A percentile compares a stretch with the other conserved stretches of the same genome.
Conservation (phyloP, 1,140 invertebrate species). For the Drosophila arawakana region DNA sequence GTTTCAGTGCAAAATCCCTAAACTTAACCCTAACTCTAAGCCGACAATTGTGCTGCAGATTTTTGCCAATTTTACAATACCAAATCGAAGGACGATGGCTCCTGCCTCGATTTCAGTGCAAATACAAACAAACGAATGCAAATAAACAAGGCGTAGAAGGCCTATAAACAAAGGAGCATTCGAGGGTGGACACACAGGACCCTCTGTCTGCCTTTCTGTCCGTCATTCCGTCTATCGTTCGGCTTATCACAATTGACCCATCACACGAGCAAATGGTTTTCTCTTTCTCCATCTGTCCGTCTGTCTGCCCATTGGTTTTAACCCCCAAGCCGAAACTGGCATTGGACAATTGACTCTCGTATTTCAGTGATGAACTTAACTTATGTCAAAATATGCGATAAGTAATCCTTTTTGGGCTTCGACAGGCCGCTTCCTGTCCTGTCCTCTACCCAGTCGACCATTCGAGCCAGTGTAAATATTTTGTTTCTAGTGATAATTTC, state of each 20-base stretch:
- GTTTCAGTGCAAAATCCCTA: background rate
- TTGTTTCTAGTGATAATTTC: constrained; percentile 71
- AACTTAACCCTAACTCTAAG: constrained; percentile 37
- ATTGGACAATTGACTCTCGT: constrained; percentile 78
- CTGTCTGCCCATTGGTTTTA: constrained; percentile 57
- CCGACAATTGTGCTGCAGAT: constrained; percentile 70
- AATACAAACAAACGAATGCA: constrained; percentile 80
- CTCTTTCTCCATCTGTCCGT: constrained; percentile 25
- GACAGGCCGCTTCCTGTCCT: constrained; percentile 57
- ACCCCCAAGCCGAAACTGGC: constrained; percentile 17
- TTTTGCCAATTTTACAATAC: constrained; percentile 72
- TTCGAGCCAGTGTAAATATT: constrained; percentile 75
- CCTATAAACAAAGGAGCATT: constrained; percentile 75
- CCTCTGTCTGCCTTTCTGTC: constrained; percentile 22
- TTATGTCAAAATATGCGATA: constrained; percentile 84
- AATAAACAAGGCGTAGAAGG: constrained; percentile 71
- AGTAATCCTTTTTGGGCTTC: constrained; percentile 78
- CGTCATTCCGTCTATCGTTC: constrained; percentile 28
- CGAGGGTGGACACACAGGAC: constrained; percentile 38
- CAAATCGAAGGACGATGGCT: constrained; percentile 10
- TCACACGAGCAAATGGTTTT: constrained; percentile 32
- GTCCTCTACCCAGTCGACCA: constrained; percentile 18
- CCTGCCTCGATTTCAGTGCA: constrained; percentile 78
- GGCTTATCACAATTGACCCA: constrained; percentile 52
- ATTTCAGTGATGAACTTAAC: constrained; percentile 84